Evolutionary conservation across 2,797 vertebrate genomes (phyloP), one percentile per base, ranked within the genome.

Genomic region (Dendrocincla fuliginosa): DNA sequence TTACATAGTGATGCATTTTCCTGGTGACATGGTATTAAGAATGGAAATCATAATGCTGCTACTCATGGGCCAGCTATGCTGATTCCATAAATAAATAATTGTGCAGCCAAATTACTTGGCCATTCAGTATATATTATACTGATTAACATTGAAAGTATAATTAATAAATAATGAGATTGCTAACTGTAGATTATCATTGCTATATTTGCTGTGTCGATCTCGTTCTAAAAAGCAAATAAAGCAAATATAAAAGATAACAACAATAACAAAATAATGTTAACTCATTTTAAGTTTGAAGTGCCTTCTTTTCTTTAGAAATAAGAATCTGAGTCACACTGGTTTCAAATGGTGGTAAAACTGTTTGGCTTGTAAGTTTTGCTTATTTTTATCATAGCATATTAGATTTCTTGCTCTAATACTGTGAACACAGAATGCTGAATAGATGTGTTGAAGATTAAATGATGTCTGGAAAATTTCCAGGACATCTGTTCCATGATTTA

Each of bases 401-500:
- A 64, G 35, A 39, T 61, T 13, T 75, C 16, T 53, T 76, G 10
- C 42, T 75, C 25, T 69, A 79, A 74, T 46, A 55, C 30, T 61
- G 25, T 77, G 42, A 68, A 46, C 50, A 64, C n/a, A 67, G 64
- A 91, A 85, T 70, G 32, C 18, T 61, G 60, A 69, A 44, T 49
- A 68, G 41, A 59, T 2, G 0, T 74, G 44, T 32, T 67, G 55
- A 88, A 93, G 41, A 67, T 63, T 65, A 90, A 94, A 92, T 50
- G 28, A 71, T 22, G 12, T 35, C 78, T 89, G 76, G 82, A 77
- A 82, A 69, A 75, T 73, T 90, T 93, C 78, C 76, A 88, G 79
- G 70, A 93, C 94, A 93, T 63, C 87, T 97, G 79, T 69, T 90
- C 33, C 17, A 25, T 69, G 42, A 71, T 87, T 90, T 83, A 79